phyloP scores from a whole-genome alignment of 1,140 invertebrate genomes.

The Formica exsecta region DNA sequence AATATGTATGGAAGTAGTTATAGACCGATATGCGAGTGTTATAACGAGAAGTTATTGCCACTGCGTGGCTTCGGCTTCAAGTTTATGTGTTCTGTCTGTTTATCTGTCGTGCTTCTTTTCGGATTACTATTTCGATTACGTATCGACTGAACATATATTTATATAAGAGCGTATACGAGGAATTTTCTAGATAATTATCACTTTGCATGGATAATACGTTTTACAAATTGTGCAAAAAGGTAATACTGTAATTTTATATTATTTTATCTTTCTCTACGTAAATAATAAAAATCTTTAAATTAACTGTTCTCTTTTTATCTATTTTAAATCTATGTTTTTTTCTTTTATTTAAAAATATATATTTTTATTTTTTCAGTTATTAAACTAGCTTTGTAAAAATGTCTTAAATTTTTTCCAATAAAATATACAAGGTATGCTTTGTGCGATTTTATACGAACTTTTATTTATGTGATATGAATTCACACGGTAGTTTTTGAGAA shows the following conservation, averaged over 20 bases:
- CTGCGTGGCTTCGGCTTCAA: neutral
- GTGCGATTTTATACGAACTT: neutral
- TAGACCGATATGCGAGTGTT: neutral
- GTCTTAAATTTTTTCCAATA: neutral
- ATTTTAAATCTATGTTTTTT: neutral
- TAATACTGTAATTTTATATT: neutral
- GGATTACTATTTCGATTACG: neutral
- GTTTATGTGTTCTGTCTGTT: conserved; percentile 7
- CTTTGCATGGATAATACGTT: neutral
- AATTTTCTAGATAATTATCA: neutral
- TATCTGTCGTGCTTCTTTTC: neutral
- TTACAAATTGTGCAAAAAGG: neutral
- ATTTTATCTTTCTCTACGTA: neutral
- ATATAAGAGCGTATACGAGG: neutral
- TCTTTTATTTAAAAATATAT: neutral
- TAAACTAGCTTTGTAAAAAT: neutral
- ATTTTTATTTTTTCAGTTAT: neutral
- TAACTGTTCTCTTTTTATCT: neutral
- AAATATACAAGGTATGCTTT: neutral
- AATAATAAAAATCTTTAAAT: neutral
- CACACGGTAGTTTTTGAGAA: neutral
- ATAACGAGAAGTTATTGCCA: neutral
- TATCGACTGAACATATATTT: neutral
- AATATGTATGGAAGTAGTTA: neutral
- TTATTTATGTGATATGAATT: neutral